phyloP scores from a whole-genome alignment of 2,888 invertebrate genomes.

The Ectemnius continuus region DNA sequence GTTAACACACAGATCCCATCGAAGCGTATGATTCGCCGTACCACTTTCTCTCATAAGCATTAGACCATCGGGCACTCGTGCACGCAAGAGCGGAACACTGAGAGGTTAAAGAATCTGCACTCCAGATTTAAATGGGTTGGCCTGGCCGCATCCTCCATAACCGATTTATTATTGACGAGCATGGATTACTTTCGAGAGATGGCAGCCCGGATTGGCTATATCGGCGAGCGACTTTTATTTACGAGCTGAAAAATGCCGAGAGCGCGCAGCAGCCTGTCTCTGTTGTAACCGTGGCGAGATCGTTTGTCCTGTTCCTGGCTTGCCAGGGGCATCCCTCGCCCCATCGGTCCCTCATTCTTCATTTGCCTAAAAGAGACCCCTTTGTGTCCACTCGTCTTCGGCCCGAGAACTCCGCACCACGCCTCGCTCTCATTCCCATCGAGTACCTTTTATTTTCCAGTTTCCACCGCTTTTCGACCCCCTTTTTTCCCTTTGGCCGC shows the following conservation, averaged over 20 bases:
- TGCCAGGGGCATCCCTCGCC: conserved; percentile 48
- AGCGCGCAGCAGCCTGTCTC: too few species aligned
- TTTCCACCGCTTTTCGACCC: too few species aligned
- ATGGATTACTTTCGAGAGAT: conserved; percentile 49
- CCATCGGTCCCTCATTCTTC: conserved; percentile 61
- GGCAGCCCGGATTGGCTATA: conserved; percentile 7
- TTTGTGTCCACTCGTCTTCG: conserved; percentile 63
- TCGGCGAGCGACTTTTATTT: too few species aligned
- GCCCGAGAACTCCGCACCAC: conserved; percentile 38
- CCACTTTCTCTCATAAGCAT: conserved; percentile 7
- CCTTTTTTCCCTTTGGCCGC: not conserved
- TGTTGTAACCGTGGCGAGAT: too few species aligned
- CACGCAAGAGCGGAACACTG: not conserved
- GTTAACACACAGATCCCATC: not conserved
- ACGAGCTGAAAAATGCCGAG: too few species aligned
- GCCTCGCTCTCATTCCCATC: not conserved
- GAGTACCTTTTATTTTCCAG: not conserved
- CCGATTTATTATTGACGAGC: conserved; percentile 66
- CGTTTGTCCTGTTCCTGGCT: conserved; percentile 61
- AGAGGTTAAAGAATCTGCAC: conserved; percentile 34
- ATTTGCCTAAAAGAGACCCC: conserved; percentile 64
- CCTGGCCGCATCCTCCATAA: conserved; percentile 34
- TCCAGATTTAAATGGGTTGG: conserved; percentile 43
- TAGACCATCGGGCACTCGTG: not conserved
- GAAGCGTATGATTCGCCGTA: not conserved